Evolutionary conservation across 2,113 vertebrate species (phyloP).

Genomic region (Pachypanchax playfairii): DNA sequence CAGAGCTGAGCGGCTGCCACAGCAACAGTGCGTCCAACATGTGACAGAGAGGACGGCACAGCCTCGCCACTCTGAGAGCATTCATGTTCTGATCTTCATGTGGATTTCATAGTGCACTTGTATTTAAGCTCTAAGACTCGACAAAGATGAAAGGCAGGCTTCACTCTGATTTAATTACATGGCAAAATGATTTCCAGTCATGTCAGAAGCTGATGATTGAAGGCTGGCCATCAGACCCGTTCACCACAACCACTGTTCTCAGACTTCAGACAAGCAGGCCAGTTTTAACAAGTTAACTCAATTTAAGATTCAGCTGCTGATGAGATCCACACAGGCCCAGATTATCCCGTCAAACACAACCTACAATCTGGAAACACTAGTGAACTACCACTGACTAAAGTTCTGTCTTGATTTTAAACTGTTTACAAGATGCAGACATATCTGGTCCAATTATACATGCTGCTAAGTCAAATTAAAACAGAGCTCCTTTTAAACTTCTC

Average conservation of each 20-base stretch:
- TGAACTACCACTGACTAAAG: conserved; percentile 1
- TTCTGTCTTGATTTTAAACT: background rate
- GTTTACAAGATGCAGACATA: background rate
- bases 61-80: background rate
- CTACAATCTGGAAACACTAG: conserved; percentile 6
- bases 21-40: conserved; percentile 52
- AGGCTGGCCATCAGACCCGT: conserved; percentile 5
- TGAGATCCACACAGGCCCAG: conserved; percentile 48
- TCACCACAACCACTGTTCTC: conserved; percentile 11
- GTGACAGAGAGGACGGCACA: conserved; percentile 11
- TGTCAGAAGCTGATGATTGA: conserved; percentile 12
- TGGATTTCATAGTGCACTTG: background rate
- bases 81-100: background rate
- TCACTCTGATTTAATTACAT: background rate
- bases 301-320: conserved; percentile 60
- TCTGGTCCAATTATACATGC: background rate
- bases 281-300: conserved; percentile 63
- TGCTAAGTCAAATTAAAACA: background rate
- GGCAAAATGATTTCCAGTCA: background rate
- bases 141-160: conserved; percentile 5
- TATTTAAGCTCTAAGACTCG: background rate
- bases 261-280: conserved; percentile 43
- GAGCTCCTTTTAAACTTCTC: background rate
- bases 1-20: conserved; percentile 69
- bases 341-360: conserved; percentile 54